Percentiles rank a stretch among this genome's conserved stretches.
phyloP scores from a whole-genome alignment of 2,888 invertebrate genomes.

The Drosophila subsilvestris region DNA sequence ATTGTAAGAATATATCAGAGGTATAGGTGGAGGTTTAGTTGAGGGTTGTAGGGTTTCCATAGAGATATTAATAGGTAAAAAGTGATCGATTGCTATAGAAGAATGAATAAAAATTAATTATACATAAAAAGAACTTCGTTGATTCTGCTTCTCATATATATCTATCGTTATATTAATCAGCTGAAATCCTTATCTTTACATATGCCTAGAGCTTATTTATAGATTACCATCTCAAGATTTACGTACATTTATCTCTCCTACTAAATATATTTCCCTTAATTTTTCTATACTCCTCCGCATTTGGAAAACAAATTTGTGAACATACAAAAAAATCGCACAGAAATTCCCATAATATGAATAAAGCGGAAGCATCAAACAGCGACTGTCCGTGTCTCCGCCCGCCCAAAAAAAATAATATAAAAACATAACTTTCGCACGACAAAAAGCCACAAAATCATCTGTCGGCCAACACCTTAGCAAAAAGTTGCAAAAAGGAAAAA shows the following conservation, averaged over 20 bases:
- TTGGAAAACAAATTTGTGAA: background rate
- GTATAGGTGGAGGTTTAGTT: background rate
- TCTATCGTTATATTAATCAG: too few relatives aligned
- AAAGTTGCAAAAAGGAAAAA: constrained; percentile 22
- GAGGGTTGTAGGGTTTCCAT: background rate
- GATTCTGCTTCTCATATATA: too few relatives aligned
- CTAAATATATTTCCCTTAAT: too few relatives aligned
- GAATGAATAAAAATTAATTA: too few relatives aligned
- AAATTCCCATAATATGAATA: constrained; percentile 43
- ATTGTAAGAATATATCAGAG: background rate
- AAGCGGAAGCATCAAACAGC: constrained; percentile 41
- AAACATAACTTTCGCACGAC: constrained; percentile 45
- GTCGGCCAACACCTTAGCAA: constrained; percentile 24
- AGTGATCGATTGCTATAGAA: background rate
- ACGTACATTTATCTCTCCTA: too few relatives aligned
- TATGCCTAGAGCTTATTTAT: too few relatives aligned
- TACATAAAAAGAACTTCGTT: background rate
- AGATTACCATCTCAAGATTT: background rate
- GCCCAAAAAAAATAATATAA: constrained; percentile 17
- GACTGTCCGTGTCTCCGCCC: constrained; percentile 25
- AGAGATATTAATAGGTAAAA: background rate
- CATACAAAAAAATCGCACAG: background rate
- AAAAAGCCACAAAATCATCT: constrained; percentile 41
- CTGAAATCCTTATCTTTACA: too few relatives aligned
- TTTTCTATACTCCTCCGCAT: background rate